These are phyloP conservation scores for Dendroctonus valens DNA, from an alignment of 1,140 invertebrate genomes.

Conservation along the genomic window DNA sequence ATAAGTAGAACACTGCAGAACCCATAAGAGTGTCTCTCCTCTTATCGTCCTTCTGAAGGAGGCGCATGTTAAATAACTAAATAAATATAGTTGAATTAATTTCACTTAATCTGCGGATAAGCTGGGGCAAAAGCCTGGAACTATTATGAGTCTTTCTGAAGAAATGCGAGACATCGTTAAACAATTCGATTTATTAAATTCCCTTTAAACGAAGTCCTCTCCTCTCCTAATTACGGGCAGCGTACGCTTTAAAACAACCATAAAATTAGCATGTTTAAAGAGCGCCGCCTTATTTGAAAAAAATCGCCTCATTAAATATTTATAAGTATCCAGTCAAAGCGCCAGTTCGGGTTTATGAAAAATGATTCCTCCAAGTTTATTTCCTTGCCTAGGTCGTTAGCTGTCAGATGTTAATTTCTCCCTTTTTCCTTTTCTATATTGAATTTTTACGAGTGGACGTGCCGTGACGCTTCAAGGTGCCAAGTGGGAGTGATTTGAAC, in stretches of 20 bases:
- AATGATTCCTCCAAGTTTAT: conserved; percentile 36
- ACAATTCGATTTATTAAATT: conserved; percentile 26
- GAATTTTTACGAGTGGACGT: conserved; percentile 16
- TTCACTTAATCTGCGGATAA: too few relatives aligned
- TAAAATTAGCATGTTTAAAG: conserved; percentile 35
- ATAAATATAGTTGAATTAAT: too few relatives aligned
- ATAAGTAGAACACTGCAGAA: too few relatives aligned
- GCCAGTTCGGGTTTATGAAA: conserved; percentile 31
- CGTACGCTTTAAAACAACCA: conserved; percentile 32
- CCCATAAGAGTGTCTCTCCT: too few relatives aligned
- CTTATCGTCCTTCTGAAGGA: too few relatives aligned
- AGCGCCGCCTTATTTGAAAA: conserved; percentile 27
- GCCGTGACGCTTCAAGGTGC: background rate
- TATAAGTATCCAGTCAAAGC: conserved; percentile 29
- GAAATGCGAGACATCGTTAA: background rate
- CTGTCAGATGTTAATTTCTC: conserved; percentile 35
- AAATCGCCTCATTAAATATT: conserved; percentile 36
- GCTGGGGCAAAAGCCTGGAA: too few relatives aligned
- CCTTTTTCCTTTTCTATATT: conserved; percentile 18
- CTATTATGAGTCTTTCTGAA: too few relatives aligned
- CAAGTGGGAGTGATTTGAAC: too few relatives aligned
- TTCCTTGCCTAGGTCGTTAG: conserved; percentile 34
- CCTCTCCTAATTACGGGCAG: conserved; percentile 23
- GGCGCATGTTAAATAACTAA: too few relatives aligned
- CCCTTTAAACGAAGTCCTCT: conserved; percentile 15